Conservation (phyloP, 2,113 vertebrate species). For the Actenoides lindsayi region DNA sequence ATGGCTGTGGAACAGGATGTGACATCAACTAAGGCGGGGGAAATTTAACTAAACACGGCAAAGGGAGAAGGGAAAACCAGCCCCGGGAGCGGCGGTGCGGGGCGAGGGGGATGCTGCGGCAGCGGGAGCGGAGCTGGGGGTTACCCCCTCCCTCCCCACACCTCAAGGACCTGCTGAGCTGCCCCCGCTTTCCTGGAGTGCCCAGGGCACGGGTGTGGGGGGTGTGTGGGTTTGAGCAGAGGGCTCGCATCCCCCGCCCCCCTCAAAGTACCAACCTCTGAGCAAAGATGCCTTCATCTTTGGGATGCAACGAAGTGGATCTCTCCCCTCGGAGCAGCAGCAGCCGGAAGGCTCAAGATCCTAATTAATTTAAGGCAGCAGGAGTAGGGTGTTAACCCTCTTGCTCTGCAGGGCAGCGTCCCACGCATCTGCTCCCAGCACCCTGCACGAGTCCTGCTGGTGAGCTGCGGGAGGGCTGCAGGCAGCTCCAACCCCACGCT, state of each 20-base stretch:
- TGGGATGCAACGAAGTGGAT: neutral
- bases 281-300: neutral
- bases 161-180: too few species aligned
- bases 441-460: neutral
- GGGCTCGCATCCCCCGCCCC: too few species aligned
- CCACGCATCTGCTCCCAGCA: neutral
- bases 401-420: neutral
- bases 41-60: constrained; percentile 78
- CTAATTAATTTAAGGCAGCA: accelerated
- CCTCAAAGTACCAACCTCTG: neutral
- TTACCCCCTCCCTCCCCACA: accelerated
- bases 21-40: constrained; percentile 84
- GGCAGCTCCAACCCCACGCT: accelerated
- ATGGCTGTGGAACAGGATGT: constrained; percentile 83
- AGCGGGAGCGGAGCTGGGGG: neutral
- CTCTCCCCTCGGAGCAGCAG: neutral
- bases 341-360: accelerated
- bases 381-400: accelerated
- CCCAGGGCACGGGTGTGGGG: neutral
- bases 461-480: neutral
- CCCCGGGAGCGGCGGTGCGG: neutral
- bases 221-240: neutral
- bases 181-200: accelerated
- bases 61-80: neutral
- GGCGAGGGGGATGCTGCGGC: neutral